phyloP scores from a whole-genome alignment of 1,140 invertebrate species.

The Limonius californicus region DNA sequence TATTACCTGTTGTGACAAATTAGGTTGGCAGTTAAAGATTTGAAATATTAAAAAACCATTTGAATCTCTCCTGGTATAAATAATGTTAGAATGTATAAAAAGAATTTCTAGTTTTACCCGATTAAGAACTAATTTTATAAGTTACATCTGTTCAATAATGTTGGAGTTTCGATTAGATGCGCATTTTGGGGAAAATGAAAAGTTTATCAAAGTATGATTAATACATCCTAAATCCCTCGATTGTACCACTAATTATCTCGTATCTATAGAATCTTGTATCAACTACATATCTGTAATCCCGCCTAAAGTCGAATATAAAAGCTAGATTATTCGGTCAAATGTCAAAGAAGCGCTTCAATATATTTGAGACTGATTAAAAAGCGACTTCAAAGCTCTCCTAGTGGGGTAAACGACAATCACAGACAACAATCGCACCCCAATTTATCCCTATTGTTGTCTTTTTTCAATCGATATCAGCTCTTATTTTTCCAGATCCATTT shows the following conservation, averaged over 20 bases:
- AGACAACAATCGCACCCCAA: conserved; percentile 45
- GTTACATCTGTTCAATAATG: too few relatives aligned
- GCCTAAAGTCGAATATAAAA: conserved; percentile 33
- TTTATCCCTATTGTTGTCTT: conserved; percentile 46
- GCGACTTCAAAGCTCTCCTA: conserved; percentile 42
- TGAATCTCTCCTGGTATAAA: too few relatives aligned
- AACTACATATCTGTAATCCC: conserved; percentile 15
- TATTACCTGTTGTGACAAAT: too few relatives aligned
- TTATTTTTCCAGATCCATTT: conserved; percentile 30
- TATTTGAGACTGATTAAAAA: conserved; percentile 46
- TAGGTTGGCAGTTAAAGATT: too few relatives aligned
- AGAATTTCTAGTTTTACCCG: too few relatives aligned
- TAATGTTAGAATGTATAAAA: too few relatives aligned
- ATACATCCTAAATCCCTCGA: background rate
- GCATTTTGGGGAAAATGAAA: too few relatives aligned
- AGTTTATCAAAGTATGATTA: too few relatives aligned
- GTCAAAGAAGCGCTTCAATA: conserved; percentile 43
- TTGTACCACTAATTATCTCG: background rate
- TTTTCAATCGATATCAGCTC: conserved; percentile 45
- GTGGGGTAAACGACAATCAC: conserved; percentile 44
- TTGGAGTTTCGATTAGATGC: too few relatives aligned
- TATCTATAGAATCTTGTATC: conserved; percentile 7
- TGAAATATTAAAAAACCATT: too few relatives aligned
- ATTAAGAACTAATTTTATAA: too few relatives aligned
- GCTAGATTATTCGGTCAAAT: conserved; percentile 46